Evolutionary conservation across 2,888 invertebrate species (phyloP).

Genomic region (Toxonevra muliebris): DNA sequence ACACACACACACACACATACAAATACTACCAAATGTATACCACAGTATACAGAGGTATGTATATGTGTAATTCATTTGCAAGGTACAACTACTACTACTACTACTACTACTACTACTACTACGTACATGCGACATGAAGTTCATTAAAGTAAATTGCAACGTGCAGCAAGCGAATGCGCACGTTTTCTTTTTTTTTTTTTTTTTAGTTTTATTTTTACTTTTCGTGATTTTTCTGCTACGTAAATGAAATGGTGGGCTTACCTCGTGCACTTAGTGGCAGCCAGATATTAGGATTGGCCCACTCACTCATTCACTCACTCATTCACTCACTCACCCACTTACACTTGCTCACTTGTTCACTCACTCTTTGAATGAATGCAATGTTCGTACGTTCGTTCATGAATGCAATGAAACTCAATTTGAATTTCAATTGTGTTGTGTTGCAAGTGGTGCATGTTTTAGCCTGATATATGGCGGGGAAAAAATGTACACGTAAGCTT

Average conservation of each 20-base stretch:
- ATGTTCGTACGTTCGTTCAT: background rate
- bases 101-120: no score
- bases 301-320: no score
- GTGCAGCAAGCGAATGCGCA: background rate
- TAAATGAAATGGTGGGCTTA: no score
- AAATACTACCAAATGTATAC: background rate
- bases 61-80: slow-evolving; percentile 4
- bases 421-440: background rate
- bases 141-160: slow-evolving; percentile 7
- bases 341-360: no score
- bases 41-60: background rate
- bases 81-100: background rate
- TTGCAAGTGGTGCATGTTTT: background rate
- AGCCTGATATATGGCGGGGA: background rate
- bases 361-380: no score
- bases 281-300: no score
- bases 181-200: background rate
- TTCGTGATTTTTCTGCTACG: no score
- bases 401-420: background rate
- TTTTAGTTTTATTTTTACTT: no score
- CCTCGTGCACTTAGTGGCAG: no score
- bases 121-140: background rate
- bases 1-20: background rate
- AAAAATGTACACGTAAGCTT: no score
- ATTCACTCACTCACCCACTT: no score